phyloP scores from a whole-genome alignment of 2,113 vertebrate genomes.

The Eolophus roseicapilla region DNA sequence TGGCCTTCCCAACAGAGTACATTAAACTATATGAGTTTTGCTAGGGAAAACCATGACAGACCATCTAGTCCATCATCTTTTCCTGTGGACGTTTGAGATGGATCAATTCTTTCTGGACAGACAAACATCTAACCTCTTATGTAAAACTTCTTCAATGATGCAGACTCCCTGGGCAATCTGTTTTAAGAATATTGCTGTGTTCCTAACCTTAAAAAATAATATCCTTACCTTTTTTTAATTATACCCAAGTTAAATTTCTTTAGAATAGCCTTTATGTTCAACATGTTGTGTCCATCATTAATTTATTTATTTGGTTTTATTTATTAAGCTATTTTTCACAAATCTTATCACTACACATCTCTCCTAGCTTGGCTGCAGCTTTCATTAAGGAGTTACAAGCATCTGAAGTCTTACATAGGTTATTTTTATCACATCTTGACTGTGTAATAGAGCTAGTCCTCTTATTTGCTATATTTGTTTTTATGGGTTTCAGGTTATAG shows the following conservation, averaged over 20 bases:
- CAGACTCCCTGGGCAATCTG: not conserved
- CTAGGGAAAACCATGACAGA: not conserved
- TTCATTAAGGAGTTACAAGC: not conserved
- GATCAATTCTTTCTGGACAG: not conserved
- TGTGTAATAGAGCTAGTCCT: not conserved
- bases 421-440: not conserved
- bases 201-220: not conserved
- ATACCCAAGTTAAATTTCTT: not conserved
- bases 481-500: not conserved
- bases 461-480: not conserved
- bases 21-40: not conserved
- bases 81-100: not conserved
- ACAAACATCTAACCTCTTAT: not conserved
- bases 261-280: not conserved
- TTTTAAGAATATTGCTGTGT: not conserved
- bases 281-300: not conserved
- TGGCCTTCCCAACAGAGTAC: not conserved
- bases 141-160: not conserved
- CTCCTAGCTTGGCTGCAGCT: not conserved
- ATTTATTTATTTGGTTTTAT: not conserved
- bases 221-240: not conserved
- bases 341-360: not conserved
- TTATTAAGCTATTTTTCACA: not conserved
- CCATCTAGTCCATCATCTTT: not conserved
- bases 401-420: not conserved